A percentile compares a stretch with the other conserved stretches of the same genome.
phyloP scores from a whole-genome alignment of 1,140 invertebrate genomes.

The Euura saliciscinereae region DNA sequence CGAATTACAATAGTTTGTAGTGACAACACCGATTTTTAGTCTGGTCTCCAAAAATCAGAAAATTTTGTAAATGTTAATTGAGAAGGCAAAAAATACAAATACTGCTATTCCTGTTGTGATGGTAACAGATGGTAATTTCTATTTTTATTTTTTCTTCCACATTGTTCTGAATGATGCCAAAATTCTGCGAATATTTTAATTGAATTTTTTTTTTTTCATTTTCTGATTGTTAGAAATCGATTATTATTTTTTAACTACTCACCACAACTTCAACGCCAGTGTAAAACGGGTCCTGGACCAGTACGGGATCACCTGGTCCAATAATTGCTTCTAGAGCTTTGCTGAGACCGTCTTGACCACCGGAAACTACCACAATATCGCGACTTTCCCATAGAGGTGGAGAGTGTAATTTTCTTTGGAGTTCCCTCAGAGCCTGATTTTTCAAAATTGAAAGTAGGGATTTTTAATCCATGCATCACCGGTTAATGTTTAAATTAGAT shows the following conservation, averaged over 20 bases:
- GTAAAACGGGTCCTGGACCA: conserved; percentile 75
- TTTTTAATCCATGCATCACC: no score
- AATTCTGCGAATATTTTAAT: no score
- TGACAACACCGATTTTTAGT: no score
- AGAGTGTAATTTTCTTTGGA: conserved; percentile 69
- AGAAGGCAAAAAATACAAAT: no score
- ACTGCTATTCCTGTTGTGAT: no score
- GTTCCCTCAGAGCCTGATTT: conserved; percentile 63
- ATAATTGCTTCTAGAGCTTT: conserved; percentile 73
- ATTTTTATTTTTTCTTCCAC: neutral
- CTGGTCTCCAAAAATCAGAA: no score
- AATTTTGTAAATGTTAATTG: no score
- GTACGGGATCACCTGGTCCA: conserved; percentile 69
- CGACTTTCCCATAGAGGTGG: conserved; percentile 68
- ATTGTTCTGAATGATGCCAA: no score
- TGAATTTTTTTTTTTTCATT: conserved; percentile 1
- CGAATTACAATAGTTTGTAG: no score
- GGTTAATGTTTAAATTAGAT: no score
- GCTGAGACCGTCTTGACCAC: conserved; percentile 78
- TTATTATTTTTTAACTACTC: conserved; percentile 46
- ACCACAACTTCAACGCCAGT: conserved; percentile 73
- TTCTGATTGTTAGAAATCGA: neutral
- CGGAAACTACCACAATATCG: conserved; percentile 72
- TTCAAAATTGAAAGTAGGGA: neutral
- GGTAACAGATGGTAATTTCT: neutral